Conservation (phyloP, 1,140 invertebrate genomes). For the Cotesia glomerata region DNA sequence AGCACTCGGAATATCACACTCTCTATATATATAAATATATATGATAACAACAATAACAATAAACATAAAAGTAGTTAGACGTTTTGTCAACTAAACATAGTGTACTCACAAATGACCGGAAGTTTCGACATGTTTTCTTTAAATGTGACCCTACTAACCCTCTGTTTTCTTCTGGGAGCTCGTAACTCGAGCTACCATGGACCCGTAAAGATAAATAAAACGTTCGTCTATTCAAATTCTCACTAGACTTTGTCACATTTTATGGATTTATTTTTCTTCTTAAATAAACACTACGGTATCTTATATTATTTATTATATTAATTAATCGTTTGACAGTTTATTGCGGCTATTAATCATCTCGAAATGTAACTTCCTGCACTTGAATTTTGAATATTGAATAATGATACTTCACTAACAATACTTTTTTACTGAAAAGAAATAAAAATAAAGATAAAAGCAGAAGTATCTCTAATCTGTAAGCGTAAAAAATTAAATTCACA, state of each 20-base stretch:
- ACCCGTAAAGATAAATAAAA: not conserved
- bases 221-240: not conserved
- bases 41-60: not conserved
- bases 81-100: too few relatives aligned
- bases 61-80: too few relatives aligned
- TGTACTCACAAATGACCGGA: not conserved
- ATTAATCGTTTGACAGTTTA: too few relatives aligned
- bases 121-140: slow-evolving; percentile 55
- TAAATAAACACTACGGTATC: not conserved
- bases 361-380: too few relatives aligned
- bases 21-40: not conserved
- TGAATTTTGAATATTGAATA: too few relatives aligned
- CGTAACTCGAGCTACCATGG: too few relatives aligned
- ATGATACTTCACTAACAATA: too few relatives aligned
- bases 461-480: too few relatives aligned
- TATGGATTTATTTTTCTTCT: not conserved
- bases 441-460: too few relatives aligned
- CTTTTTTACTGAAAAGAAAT: too few relatives aligned
- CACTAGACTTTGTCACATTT: not conserved
- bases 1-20: not conserved
- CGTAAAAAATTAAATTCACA: too few relatives aligned
- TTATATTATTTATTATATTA: not conserved
- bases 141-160: slow-evolving; percentile 34
- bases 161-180: not conserved
- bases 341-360: too few relatives aligned